Evolutionary conservation across 53 echinoderm and acorn worm genomes (phyloP), one percentile per base, ranked within the genome.

Genomic region (Stichopus horrens): DNA sequence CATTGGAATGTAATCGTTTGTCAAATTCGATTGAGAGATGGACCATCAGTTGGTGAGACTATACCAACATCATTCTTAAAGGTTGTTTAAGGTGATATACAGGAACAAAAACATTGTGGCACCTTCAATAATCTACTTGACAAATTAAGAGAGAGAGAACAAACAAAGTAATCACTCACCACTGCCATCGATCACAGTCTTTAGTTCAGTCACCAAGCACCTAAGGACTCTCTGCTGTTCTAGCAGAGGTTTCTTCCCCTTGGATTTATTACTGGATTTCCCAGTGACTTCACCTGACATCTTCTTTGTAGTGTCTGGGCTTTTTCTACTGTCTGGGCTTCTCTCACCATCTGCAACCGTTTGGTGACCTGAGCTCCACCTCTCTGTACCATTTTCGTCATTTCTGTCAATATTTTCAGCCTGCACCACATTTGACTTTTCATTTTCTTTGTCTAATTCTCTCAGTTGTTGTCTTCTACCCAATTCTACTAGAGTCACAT

Each of bases 221-320:
- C 88, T 93, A 58, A 94, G 73, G 14, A 89, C 90, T 53, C 93
- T 91, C 16, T 96, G 86, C 73, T 95, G 98, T 74, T 98, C 94
- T 92, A 92, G 89, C 59, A 92, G 74, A 74, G 89, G 88, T 86
- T 75, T 92, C n/a, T 87, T 75, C 37, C 52, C 37, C 5, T 75
- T 87, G 6, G 10, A 9, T 9, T 54, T 54, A 37, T 37, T 37
- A 11, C 37, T n/a, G 16, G 52, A 51, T 76, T 54, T 76, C 0
- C 77, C 51, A 76, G 37, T 76, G 5, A 54, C 21, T 76, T 76
- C 54, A 10, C 9, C 77, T 16, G 77, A 66, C 37, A 16, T 67
- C 8, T 11, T 68, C 54, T 81, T 85, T 7, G 14, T 63, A 9
- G 13, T 59, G 10, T 68, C 85, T 22, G 85, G 85, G 5, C 54